Conservation (phyloP, 2,888 invertebrate genomes). For the Hemicrepidius hirtus region DNA sequence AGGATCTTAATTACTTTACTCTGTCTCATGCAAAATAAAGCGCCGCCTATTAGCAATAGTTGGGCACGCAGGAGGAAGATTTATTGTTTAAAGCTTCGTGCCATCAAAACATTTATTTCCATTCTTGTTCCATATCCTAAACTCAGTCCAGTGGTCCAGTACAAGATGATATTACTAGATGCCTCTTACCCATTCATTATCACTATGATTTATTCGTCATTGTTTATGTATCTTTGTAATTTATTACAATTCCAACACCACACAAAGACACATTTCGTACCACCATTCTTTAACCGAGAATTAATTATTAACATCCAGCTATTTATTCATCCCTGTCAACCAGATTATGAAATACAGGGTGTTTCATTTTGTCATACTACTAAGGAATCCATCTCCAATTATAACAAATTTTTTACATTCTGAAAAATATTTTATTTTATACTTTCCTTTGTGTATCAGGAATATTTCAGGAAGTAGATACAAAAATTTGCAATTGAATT, state of each 20-base stretch:
- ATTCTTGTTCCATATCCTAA: constrained; percentile 42
- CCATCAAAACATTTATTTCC: constrained; percentile 39
- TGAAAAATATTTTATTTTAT: too few relatives aligned
- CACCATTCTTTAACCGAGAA: constrained; percentile 30
- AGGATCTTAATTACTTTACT: constrained; percentile 41
- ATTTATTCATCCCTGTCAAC: constrained; percentile 42
- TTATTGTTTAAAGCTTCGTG: constrained; percentile 43
- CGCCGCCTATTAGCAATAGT: constrained; percentile 45
- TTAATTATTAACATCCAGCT: constrained; percentile 46
- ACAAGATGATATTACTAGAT: constrained; percentile 46
- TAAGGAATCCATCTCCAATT: too few relatives aligned
- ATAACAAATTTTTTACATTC: too few relatives aligned
- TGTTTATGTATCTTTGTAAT: constrained; percentile 47
- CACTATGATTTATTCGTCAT: constrained; percentile 50
- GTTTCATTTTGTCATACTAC: too few relatives aligned
- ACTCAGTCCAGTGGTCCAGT: constrained; percentile 44
- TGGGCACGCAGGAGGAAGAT: constrained; percentile 42
- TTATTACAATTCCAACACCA: constrained; percentile 49
- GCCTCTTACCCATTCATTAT: constrained; percentile 46
- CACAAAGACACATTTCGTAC: constrained; percentile 42
- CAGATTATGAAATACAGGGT: constrained; percentile 33
- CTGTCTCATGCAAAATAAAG: constrained; percentile 45
- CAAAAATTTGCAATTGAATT: too few relatives aligned
- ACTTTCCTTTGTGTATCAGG: too few relatives aligned
- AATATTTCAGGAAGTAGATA: too few relatives aligned